Evolutionary conservation across 2,888 invertebrate genomes (phyloP), one percentile per base, ranked within the genome.

Genomic region (Cephus nigrinus): DNA sequence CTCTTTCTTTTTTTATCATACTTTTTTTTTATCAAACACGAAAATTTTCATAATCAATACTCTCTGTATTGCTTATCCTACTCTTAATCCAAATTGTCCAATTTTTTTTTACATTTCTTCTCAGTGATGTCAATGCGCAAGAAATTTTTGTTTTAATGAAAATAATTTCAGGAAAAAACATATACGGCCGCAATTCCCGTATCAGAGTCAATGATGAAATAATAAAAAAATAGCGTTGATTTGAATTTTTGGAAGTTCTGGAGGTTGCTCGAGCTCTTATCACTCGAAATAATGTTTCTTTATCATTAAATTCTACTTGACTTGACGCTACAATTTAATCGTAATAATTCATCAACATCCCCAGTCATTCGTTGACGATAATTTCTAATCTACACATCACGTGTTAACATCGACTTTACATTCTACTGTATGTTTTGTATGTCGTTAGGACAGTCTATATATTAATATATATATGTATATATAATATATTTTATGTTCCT

Each of bases 371-470:
- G 69, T 71, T 77, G 36, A 34, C 35, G 40, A 72, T 75, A 76
- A 76, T 40, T 69, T 69, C 72, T 78, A 75, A 30, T 76, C 75
- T 80, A 81, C 40, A 40, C 69, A 78, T 80, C 73, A 77, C 74
- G 72, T 81, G 76, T 83, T 78, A 81, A 88, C 86, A 87, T 77
- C 83, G 82, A 88, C 76, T 85, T 86, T 86, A 85, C 81, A 80
- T 72, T 76, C 86, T 87, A 86, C 80, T 72, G 73, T 76, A 81
- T 83, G 80, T 75, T 84, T 84, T 84, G 82, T 87, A 84, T 83
- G 81, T 78, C 84, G 79, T 82, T 87, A 84, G 86, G 86, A 86
- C 85, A 84, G 78, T 76, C 82, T 83, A 81, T 84, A 77, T 75
- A 74, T 77, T 75, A 71, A 78, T 72, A 75, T 75, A 69, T 75